Base-by-base conservation (phyloP, 2,888 invertebrate species). In the Bombylius discolor region DNA sequence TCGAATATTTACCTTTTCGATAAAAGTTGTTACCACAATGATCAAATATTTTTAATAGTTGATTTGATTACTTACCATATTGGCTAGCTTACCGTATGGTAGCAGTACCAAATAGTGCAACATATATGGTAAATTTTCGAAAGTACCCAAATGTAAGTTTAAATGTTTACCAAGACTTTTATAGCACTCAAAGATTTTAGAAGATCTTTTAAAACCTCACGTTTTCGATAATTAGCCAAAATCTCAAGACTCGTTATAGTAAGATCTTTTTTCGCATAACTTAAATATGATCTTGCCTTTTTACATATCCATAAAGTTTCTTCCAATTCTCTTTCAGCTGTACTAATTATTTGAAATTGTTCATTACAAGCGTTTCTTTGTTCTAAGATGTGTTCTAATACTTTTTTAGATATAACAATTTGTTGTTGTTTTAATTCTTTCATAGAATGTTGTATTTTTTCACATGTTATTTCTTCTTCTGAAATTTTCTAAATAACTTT, bases 311-410 rank as follows among this genome's bases (percentile, higher is more conserved):
- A 78, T 12, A 92, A 67, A 0, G 88, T 84, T 50, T 81, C 79
- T 51, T 81, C 75, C 5, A 93, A 75, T 62, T 86, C 80, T 57
- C 82, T 80, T 61, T 88, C 82, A 14, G 91, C 68, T 62, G 80
- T 81, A 53, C 84, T 77, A 39, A 92, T 85, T 60, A 84, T 82
- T 56, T 84, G 79, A 65, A 97, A 87, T 69, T 97, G 94, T 23
- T 83, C 79, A 63, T 89, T 87, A 70, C 94, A 96, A 0, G 86
- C 82, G 62, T 85, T 85, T 57, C 95, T 87, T 63, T 97, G 94
- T 68, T 96, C 90, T 6, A 95, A 78, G 65, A 98, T 97, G 44
- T 97, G 78, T 64, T 93, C 90, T 0, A 96, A 80, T 0, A 97
- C 92, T 74, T 93, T 91, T 64, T 93, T 94, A 0, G 96, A 95